Percentiles rank a stretch among this genome's conserved stretches.
These are phyloP conservation scores for Plectrocnemia conspersa DNA, from an alignment of 1,140 invertebrate genomes.

Conservation along the genomic window DNA sequence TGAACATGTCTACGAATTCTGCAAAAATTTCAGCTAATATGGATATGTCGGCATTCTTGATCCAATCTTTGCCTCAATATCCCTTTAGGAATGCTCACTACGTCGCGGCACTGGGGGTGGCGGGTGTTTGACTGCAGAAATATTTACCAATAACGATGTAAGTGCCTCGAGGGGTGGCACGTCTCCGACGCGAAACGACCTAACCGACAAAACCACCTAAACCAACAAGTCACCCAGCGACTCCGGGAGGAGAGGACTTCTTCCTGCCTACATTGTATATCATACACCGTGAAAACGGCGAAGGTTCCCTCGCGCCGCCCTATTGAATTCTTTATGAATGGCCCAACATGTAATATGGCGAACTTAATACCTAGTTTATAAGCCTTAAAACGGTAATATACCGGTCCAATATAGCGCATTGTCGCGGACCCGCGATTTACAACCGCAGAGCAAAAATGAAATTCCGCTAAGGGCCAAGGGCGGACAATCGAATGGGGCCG, in stretches of 20 bases:
- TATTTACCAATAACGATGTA: conserved; percentile 15
- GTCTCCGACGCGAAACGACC: not conserved
- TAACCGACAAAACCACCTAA: not conserved
- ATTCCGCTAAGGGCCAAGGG: no score
- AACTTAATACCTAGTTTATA: conserved; percentile 31
- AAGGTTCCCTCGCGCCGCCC: not conserved
- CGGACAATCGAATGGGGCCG: no score
- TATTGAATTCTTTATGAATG: conserved; percentile 18
- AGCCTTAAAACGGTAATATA: conserved; percentile 30
- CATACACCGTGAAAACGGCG: not conserved
- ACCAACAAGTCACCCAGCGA: not conserved
- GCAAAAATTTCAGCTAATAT: no score
- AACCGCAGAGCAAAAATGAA: not conserved
- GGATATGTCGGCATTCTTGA: conserved; percentile 2
- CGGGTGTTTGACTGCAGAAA: conserved; percentile 4
- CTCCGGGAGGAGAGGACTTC: not conserved
- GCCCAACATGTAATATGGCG: conserved; percentile 11
- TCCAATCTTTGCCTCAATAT: conserved; percentile 19
- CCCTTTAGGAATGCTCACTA: conserved; percentile 6
- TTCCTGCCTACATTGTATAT: not conserved
- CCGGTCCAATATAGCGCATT: conserved; percentile 17
- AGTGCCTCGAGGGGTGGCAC: not conserved
- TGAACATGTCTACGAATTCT: no score
- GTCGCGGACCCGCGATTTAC: conserved; percentile 14
- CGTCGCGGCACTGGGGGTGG: not conserved